phyloP scores from a whole-genome alignment of 1,140 invertebrate genomes.

The Proctacanthus coquilletti region DNA sequence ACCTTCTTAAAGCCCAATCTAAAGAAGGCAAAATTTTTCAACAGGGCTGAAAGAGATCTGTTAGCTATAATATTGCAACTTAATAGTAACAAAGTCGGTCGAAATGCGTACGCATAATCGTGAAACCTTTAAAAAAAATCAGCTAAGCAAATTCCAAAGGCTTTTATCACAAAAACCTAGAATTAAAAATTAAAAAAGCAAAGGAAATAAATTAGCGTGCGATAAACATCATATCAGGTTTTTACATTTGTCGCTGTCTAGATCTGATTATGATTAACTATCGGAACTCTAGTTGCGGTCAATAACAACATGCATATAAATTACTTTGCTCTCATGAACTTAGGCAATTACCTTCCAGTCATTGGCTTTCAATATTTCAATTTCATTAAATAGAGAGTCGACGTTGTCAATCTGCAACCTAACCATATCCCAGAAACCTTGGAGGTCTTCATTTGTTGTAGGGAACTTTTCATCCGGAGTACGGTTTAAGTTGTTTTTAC shows the following conservation, averaged over 20 bases:
- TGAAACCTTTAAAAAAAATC: too few relatives aligned
- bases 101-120: too few relatives aligned
- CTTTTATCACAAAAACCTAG: too few relatives aligned
- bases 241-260: constrained; percentile 13
- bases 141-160: too few relatives aligned
- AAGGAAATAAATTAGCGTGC: too few relatives aligned
- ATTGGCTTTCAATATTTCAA: constrained; percentile 50
- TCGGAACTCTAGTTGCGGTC: not conserved
- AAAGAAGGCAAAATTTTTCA: too few relatives aligned
- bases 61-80: too few relatives aligned
- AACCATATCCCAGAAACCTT: constrained; percentile 97
- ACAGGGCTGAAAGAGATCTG: too few relatives aligned
- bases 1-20: not conserved
- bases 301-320: not conserved
- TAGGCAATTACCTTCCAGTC: constrained; percentile 45
- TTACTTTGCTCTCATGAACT: not conserved
- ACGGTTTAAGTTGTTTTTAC: constrained; percentile 46
- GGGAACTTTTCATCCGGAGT: constrained; percentile 64
- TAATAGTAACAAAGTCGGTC: too few relatives aligned
- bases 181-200: too few relatives aligned
- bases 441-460: constrained; percentile 72
- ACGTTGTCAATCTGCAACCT: constrained; percentile 74
- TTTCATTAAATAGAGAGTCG: constrained; percentile 58
- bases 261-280: not conserved
- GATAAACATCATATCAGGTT: too few relatives aligned